Conservation (phyloP, 2,113 vertebrate species). For the Mirza zaza region DNA sequence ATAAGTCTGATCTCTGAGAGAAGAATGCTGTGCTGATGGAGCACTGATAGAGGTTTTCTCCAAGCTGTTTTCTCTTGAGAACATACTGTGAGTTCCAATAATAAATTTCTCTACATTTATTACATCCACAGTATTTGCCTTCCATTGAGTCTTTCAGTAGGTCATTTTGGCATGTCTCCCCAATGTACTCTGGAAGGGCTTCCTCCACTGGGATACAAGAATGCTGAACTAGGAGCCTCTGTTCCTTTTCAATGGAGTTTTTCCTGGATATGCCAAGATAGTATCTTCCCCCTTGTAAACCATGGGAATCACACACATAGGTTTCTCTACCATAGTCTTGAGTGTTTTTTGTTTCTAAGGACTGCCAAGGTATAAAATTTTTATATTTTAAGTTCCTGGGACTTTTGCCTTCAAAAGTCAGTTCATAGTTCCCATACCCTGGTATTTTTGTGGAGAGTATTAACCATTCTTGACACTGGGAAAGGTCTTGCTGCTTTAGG, state of each 20-base stretch:
- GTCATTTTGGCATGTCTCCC: not conserved
- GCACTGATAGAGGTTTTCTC: constrained; percentile 20
- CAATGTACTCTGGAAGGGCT: constrained; percentile 5
- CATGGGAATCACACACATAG: not conserved
- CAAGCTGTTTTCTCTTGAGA: constrained; percentile 33
- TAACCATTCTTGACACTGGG: constrained; percentile 22
- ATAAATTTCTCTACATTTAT: constrained; percentile 47
- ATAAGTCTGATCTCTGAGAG: constrained; percentile 56
- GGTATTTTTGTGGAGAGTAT: constrained; percentile 34
- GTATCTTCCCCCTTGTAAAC: constrained; percentile 32
- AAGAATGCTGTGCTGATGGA: constrained; percentile 54
- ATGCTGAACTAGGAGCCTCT: not conserved
- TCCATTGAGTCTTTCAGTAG: not conserved
- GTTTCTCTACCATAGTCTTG: not conserved
- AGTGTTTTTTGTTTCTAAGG: constrained; percentile 42
- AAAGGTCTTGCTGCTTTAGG: constrained; percentile 31
- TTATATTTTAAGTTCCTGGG: constrained; percentile 34
- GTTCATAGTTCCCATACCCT: constrained; percentile 14
- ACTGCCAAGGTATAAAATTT: constrained; percentile 18
- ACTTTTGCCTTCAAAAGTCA: constrained; percentile 42
- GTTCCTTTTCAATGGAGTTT: constrained; percentile 14
- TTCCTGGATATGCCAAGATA: not conserved
- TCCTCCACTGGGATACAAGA: not conserved
- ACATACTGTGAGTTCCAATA: constrained; percentile 45
- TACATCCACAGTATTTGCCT: constrained; percentile 15